These are phyloP conservation scores for Drosophila takahashii DNA, from an alignment of 1,140 invertebrate genomes.

Conservation along the genomic window DNA sequence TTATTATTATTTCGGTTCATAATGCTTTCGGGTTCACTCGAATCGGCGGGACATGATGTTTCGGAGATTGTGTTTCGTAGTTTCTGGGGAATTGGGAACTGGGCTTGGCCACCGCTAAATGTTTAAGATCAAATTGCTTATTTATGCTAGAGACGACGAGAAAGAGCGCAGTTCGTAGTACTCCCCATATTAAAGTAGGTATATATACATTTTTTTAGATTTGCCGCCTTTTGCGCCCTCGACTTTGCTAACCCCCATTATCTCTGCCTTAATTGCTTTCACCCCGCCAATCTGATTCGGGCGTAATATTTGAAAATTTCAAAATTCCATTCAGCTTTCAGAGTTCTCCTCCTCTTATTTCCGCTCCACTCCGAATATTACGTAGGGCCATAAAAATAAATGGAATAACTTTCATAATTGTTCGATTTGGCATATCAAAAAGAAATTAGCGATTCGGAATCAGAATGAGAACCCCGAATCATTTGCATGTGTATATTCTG, in stretches of 20 bases:
- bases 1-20: constrained; percentile 38
- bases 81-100: constrained; percentile 42
- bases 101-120: constrained; percentile 22
- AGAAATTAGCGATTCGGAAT: constrained; percentile 34
- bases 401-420: constrained; percentile 49
- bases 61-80: constrained; percentile 15
- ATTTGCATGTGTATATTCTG: constrained; percentile 17
- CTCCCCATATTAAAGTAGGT: background rate
- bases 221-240: constrained; percentile 19
- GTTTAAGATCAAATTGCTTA: constrained; percentile 39
- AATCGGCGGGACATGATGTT: constrained; percentile 28
- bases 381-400: constrained; percentile 34
- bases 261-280: constrained; percentile 51
- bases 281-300: constrained; percentile 22
- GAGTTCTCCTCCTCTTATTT: constrained; percentile 27
- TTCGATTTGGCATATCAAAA: constrained; percentile 40
- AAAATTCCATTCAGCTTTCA: constrained; percentile 3
- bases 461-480: constrained; percentile 6
- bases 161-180: background rate
- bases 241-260: constrained; percentile 53
- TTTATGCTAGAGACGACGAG: constrained; percentile 2
- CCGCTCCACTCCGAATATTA: constrained; percentile 38
- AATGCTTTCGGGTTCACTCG: constrained; percentile 34
- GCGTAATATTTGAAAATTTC: background rate
- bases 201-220: background rate